phyloP scores from a whole-genome alignment of 2,113 vertebrate genomes.

The Patagioenas fasciata region DNA sequence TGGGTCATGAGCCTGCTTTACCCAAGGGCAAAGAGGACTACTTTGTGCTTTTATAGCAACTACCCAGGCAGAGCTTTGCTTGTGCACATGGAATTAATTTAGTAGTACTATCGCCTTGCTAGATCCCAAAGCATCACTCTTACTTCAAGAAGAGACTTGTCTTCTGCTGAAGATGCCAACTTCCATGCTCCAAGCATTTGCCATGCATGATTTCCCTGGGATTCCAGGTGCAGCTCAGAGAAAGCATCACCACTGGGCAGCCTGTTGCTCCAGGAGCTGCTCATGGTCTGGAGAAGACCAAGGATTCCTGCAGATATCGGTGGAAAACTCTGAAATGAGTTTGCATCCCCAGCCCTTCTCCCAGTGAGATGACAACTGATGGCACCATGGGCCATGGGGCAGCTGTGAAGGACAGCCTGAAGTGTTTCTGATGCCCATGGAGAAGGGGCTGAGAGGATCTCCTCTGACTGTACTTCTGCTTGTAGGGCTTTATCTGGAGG shows the following conservation, averaged over 20 bases:
- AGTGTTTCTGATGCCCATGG: neutral
- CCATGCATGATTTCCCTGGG: neutral
- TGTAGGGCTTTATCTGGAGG: neutral
- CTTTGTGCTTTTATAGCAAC: neutral
- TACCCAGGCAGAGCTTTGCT: neutral
- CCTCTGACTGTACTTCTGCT: neutral
- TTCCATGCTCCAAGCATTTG: neutral
- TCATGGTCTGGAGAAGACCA: neutral
- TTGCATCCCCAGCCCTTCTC: neutral
- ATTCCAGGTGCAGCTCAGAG: neutral
- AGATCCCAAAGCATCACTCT: neutral
- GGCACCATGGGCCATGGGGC: rapidly evolving
- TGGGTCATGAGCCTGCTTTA: neutral
- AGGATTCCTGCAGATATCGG: neutral
- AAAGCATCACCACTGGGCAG: neutral
- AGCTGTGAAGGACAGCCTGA: neutral
- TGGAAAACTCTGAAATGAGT: neutral
- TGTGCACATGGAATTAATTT: neutral
- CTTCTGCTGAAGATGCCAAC: neutral
- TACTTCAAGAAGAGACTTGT: neutral
- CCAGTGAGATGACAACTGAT: neutral
- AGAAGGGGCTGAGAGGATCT: neutral
- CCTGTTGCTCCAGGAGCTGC: neutral
- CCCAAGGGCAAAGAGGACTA: neutral
- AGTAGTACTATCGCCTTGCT: neutral